Evolutionary conservation across 2,113 vertebrate genomes (phyloP).

Genomic region (Crotalus viridis): DNA sequence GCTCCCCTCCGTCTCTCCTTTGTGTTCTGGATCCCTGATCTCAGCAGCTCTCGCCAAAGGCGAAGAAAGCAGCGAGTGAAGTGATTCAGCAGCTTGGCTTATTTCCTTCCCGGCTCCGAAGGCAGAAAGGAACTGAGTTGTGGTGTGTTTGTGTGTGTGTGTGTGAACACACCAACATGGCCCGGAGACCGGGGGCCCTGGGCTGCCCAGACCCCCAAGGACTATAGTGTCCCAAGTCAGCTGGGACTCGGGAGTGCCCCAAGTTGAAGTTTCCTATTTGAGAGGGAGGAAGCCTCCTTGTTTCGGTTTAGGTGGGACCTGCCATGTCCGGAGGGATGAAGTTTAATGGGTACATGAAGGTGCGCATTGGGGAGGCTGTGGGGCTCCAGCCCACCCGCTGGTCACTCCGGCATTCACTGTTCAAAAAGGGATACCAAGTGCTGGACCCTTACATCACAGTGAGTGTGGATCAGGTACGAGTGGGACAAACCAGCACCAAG

Average conservation of each 20-base stretch:
- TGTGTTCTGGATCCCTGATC: not conserved
- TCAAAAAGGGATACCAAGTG: constrained; percentile 82
- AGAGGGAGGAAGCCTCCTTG: not conserved
- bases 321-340: constrained; percentile 81
- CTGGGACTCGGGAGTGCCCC: not conserved
- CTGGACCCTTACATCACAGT: constrained; percentile 93
- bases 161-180: constrained; percentile 25
- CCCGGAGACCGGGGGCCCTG: constrained; percentile 5
- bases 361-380: constrained; percentile 93
- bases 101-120: not conserved
- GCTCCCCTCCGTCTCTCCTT: not conserved
- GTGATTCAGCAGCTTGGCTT: constrained; percentile 23
- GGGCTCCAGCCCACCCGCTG: constrained; percentile 89
- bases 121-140: constrained; percentile 21
- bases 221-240: not conserved
- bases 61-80: constrained; percentile 27
- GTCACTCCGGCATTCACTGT: constrained; percentile 86
- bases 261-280: not conserved
- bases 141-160: constrained; percentile 2
- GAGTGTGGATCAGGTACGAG: constrained; percentile 90
- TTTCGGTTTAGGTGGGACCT: not conserved
- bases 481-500: constrained; percentile 92
- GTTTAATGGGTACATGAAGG: constrained; percentile 91
- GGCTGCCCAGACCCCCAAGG: constrained; percentile 38
- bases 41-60: constrained; percentile 9